A percentile compares a stretch with the other conserved stretches of the same genome.
Evolutionary conservation across 2,888 invertebrate species (phyloP).

Genomic region (Mythimna loreyi): DNA sequence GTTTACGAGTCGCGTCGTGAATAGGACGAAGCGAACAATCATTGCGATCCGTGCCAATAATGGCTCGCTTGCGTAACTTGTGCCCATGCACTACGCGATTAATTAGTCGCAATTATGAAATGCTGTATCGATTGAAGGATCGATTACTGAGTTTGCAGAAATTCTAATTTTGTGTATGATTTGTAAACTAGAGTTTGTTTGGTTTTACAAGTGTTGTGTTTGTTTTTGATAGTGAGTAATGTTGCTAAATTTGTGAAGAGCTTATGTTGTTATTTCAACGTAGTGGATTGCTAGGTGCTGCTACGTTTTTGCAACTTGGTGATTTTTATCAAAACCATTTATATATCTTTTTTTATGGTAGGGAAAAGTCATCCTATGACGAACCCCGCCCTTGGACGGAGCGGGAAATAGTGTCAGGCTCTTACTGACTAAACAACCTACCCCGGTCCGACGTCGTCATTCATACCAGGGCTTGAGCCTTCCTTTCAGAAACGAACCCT

Average conservation of each 20-base stretch:
- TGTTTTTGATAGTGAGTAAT: constrained; percentile 25
- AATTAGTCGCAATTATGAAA: constrained; percentile 49
- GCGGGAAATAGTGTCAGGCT: no score
- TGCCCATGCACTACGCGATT: constrained; percentile 36
- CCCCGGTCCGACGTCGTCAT: no score
- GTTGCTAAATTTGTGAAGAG: background rate
- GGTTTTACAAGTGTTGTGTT: constrained; percentile 1
- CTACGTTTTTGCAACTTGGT: background rate
- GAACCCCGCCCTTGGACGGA: no score
- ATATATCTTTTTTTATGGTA: no score
- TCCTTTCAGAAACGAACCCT: no score
- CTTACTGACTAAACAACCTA: no score
- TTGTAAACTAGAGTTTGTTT: constrained; percentile 43
- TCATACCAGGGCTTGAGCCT: no score
- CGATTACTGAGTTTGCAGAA: constrained; percentile 50
- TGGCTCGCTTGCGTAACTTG: constrained; percentile 40
- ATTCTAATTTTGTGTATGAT: constrained; percentile 46
- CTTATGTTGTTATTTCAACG: background rate
- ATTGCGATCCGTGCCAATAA: constrained; percentile 34
- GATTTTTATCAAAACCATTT: no score
- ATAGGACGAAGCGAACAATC: constrained; percentile 24
- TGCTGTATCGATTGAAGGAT: constrained; percentile 30
- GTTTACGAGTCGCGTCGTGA: constrained; percentile 50
- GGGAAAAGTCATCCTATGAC: no score
- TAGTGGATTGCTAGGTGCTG: background rate